A percentile compares a stretch with the other conserved stretches of the same genome.
phyloP scores from a whole-genome alignment of 2,888 invertebrate species.

The Yponomeuta cagnagella region DNA sequence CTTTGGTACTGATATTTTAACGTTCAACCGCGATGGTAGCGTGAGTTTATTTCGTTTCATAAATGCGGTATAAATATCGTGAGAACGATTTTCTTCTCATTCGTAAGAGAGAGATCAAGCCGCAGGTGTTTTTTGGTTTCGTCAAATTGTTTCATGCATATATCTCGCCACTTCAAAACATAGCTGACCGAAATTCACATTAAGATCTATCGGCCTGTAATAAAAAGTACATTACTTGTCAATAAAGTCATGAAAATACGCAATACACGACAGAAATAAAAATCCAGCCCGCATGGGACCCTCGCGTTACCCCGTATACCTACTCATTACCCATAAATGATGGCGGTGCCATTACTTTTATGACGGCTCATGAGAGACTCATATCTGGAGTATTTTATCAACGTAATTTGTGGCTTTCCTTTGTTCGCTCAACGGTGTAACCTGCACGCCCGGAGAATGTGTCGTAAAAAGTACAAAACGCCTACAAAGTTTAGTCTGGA shows the following conservation, averaged over 20 bases:
- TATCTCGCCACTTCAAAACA: too few species aligned
- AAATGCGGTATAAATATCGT: too few species aligned
- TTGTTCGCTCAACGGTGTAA: neutral
- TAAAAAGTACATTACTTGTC: neutral
- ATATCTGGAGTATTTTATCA: conserved; percentile 5
- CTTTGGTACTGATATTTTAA: too few species aligned
- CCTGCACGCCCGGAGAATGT: neutral
- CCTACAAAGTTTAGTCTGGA: too few species aligned
- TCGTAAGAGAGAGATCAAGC: too few species aligned
- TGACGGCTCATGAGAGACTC: conserved; percentile 1
- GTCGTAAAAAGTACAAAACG: neutral
- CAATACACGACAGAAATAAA: neutral
- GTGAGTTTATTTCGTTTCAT: too few species aligned
- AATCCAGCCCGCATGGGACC: conserved; percentile 1
- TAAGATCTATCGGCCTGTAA: too few species aligned
- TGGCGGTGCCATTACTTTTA: conserved; percentile 5
- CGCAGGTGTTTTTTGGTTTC: too few species aligned
- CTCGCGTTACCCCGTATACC: neutral
- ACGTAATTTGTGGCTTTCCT: conserved; percentile 5
- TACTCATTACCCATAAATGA: conserved; percentile 12
- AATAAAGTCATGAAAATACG: neutral
- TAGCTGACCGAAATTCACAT: too few species aligned
- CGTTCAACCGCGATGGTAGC: too few species aligned
- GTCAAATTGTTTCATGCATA: too few species aligned
- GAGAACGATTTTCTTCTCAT: too few species aligned